Percentiles rank a stretch among this genome's conserved stretches.
Evolutionary conservation across 2,797 vertebrate genomes (phyloP).

Genomic region (Sebastes ruberrimus): DNA sequence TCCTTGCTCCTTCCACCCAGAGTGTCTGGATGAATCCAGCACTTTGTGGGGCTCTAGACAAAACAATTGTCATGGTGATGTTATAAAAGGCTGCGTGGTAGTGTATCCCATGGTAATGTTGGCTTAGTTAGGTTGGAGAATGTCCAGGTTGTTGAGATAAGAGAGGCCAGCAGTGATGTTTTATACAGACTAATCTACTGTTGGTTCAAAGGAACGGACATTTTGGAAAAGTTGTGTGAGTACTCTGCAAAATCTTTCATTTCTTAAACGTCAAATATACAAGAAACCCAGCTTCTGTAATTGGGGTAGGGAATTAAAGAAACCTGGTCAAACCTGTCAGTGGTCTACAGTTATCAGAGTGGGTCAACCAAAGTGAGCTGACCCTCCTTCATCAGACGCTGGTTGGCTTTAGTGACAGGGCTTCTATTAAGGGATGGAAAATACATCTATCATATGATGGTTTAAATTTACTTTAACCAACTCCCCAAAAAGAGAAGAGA

Average conservation of each 20-base stretch:
- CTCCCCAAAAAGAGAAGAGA: too few species aligned
- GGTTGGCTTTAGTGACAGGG: background rate
- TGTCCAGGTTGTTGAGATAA: background rate
- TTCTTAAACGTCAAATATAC: too few species aligned
- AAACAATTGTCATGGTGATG: constrained; percentile 66
- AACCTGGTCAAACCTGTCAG: background rate
- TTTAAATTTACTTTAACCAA: background rate
- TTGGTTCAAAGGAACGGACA: background rate
- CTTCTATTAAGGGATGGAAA: background rate
- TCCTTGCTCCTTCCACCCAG: constrained; percentile 72
- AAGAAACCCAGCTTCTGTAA: too few species aligned
- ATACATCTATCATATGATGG: background rate
- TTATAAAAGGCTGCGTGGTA: constrained; percentile 43
- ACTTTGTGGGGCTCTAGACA: constrained; percentile 71
- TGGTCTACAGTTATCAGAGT: background rate
- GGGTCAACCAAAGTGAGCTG: background rate
- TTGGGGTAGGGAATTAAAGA: too few species aligned
- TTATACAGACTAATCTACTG: background rate
- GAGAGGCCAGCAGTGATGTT: background rate
- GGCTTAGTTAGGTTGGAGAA: background rate
- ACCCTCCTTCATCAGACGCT: background rate
- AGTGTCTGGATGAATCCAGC: constrained; percentile 80
- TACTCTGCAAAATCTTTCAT: too few species aligned
- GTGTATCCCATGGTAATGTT: constrained; percentile 36
- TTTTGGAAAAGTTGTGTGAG: background rate